Percentiles rank a stretch among this genome's conserved stretches.
Conservation (phyloP, 2,888 invertebrate genomes). For the Hirudinaria manillensis region DNA sequence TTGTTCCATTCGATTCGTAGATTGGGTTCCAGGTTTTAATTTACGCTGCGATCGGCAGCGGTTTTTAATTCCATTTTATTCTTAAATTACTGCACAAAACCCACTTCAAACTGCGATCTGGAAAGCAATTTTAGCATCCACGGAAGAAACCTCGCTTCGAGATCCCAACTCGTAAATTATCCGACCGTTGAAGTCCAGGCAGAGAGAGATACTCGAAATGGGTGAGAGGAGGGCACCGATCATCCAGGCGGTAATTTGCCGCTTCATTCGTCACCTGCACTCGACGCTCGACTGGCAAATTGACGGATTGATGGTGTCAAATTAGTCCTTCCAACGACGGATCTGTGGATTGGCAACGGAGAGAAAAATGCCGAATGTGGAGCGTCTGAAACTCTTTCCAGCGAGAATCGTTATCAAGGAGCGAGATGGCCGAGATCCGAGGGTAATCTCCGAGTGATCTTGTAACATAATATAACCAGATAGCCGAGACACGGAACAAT, state of each 20-base stretch:
- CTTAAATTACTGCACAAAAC: neutral
- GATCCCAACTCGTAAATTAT: no score
- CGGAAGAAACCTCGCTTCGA: no score
- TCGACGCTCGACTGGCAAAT: neutral
- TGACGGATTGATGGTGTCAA: slow-evolving; percentile 13
- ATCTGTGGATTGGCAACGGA: neutral
- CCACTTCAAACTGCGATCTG: no score
- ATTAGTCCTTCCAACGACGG: neutral
- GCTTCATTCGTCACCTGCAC: neutral
- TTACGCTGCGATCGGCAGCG: neutral
- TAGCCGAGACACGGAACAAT: slow-evolving; percentile 2
- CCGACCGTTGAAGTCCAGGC: no score
- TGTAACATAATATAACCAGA: neutral
- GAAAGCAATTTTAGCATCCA: no score
- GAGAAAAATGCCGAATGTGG: neutral
- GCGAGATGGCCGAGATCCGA: neutral
- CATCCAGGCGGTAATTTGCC: no score
- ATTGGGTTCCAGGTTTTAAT: neutral
- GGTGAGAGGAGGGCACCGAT: no score
- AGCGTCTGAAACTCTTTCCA: neutral
- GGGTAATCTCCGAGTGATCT: slow-evolving; percentile 6
- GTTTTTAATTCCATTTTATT: no score
- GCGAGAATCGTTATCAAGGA: slow-evolving; percentile 1
- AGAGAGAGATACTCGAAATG: no score
- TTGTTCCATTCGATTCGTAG: neutral